Conservation (phyloP, 2,888 invertebrate genomes). For the Belgica antarctica region DNA sequence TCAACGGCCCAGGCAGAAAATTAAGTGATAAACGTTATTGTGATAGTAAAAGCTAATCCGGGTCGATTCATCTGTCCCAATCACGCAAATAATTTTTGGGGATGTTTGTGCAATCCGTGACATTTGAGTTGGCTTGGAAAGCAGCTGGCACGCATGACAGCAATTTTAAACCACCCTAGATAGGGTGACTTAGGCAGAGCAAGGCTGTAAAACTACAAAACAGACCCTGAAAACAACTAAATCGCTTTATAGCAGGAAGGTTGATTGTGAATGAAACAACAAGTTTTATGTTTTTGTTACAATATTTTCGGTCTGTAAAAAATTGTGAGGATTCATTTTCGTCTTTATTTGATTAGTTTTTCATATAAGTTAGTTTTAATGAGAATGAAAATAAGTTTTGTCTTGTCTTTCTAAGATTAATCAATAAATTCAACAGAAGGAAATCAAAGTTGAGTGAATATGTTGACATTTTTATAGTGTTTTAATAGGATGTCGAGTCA, state of each 20-base stretch:
- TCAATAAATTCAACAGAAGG: background rate
- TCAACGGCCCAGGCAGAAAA: too few species aligned
- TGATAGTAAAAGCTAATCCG: background rate
- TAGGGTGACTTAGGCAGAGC: too few species aligned
- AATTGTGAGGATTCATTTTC: slow-evolving; percentile 19
- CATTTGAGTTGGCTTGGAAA: too few species aligned
- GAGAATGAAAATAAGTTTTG: slow-evolving; percentile 3
- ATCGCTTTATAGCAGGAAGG: too few species aligned
- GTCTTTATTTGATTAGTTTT: slow-evolving; percentile 25
- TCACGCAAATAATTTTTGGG: background rate
- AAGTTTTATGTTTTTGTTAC: slow-evolving; percentile 4
- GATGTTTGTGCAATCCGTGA: too few species aligned
- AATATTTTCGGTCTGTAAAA: slow-evolving; percentile 14
- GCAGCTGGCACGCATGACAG: too few species aligned
- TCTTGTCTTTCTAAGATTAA: slow-evolving; percentile 18
- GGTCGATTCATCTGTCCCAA: too few species aligned
- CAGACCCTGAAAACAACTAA: background rate
- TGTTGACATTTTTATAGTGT: background rate
- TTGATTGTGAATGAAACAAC: background rate
- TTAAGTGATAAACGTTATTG: background rate
- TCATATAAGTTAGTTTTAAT: slow-evolving; percentile 25
- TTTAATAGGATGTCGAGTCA: background rate
- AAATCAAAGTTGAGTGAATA: background rate
- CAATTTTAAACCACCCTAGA: too few species aligned
- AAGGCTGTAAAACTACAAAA: too few species aligned